Evolutionary conservation across 2,113 vertebrate genomes (phyloP), one percentile per base, ranked within the genome.

Genomic region (Oostethus manadensis): DNA sequence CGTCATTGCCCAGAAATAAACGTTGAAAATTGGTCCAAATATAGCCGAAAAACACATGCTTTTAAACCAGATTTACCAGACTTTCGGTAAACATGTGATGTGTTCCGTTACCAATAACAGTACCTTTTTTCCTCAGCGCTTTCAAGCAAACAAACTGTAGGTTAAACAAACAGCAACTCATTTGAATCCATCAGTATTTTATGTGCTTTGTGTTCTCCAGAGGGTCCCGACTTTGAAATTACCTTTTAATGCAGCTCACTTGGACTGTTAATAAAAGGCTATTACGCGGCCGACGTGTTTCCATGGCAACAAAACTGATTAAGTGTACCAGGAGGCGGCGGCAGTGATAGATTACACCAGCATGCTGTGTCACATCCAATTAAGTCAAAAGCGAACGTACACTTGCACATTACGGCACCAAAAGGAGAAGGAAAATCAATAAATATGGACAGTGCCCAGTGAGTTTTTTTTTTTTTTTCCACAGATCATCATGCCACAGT

Each of bases 281-380:
- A 89, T 89, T 86, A 89, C 81, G 58, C 76, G 86, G 82, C 85
- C 82, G 77, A 77, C 82, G 83, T 74, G 91, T 93, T 93, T 87
- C 89, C 85, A 90, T 89, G 88, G 91, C 88, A 91, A 92, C 86
- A 81, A 89, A 91, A 86, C 84, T 89, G 87, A 88, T 91, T 90
- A 90, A 92, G 90, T 78, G 86, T 85, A 92, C 87, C 88, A 86
- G 86, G 90, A 92, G 91, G 91, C 86, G 91, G 91, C 85, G 75
- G 48, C 56, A 70, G 89, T 94, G 93, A 97, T 94, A 94, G 92
- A 93, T 93, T 92, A 92, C 92, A 93, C 74, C 85, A 94, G 90
- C 92, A 92, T 87, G 89, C 90, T 89, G 89, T 94, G 93, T 97
- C 96, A 93, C 92, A 93, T 94, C 93, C 93, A 96, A 95, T 98